Base-by-base conservation (phyloP, 2,113 vertebrate genomes). In the Arenaria interpres region DNA sequence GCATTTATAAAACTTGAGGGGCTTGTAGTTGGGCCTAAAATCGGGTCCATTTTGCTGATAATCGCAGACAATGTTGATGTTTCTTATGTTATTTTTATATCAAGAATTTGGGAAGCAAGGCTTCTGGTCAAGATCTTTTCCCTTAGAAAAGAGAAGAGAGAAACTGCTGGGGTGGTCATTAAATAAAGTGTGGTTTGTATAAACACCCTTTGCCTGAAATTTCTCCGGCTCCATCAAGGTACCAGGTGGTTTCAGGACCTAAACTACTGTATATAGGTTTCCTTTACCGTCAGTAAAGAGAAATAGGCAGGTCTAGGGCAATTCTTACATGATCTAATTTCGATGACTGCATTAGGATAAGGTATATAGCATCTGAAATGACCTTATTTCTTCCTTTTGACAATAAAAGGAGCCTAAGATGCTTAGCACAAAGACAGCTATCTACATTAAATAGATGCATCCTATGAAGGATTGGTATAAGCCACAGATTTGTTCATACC, bases 81-180 rank as follows among this genome's bases (percentile, higher is more conserved):
- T 77, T 4, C 1, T 35, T 15, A 51, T 7, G 2, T 3, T 27
- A 24, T 21, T 82, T 78, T 62, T 73, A 9, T 20, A 71, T 12
- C 1, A 51, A 46, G 13, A 51, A 60, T 56, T 39, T 33, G 7
- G 5, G 10, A n/a, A 45, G 6, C 6, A 0, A 46, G 32, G 4
- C 3, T 11, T 24, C 27, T 59, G 7, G 14, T 18, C 28, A 24
- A 69, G 22, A 32, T 21, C 10, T 54, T 37, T 67, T 37, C 10
- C 12, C 7, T 68, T 43, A 33, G 23, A 72, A 72, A 11, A 67
- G 2, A 48, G 3, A 5, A 25, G 6, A 69, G 5, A 35, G 3
- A 86, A 39, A 53, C 6, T 43, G 2, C 28, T 51, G 17, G 7
- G 6, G 10, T n/a, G 9, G 28, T 37, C 6, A 33, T 11, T 43